Base-by-base conservation (phyloP, 2,113 vertebrate species). In the Tonatia bakeri region DNA sequence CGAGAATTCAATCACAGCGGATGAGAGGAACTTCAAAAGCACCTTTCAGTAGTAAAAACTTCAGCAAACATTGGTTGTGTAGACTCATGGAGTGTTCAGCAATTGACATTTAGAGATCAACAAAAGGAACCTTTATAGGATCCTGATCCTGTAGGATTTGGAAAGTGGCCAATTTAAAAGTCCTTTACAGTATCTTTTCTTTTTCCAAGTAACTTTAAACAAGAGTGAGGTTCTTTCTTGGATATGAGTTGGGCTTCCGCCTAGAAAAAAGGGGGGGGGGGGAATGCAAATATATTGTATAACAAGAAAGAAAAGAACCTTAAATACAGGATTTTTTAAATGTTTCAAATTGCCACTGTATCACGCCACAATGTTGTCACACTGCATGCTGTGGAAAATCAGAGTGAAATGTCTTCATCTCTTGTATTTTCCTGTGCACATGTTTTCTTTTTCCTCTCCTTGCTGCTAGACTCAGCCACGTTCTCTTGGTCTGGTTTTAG, bases 401-500 rank as follows among this genome's bases (percentile, higher is more conserved):
- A 11, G 75, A 77, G 73, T 7, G 16, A 22, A 4, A 15, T 54
- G 61, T 77, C 54, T 73, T 61, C 70, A 80, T 8, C 24, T 82
- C 38, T 61, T 59, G 4, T 90, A 4, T 69, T 92, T 61, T 67
- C 28, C 13, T 59, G 5, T 28, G 3, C 47, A 24, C 64, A 17
- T 4, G 0, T 50, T 89, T 95, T 88, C 17, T 56, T 89, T 36
- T 92, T 69, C 16, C 31, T 79, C 64, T 69, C 40, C 45, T 67
- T 77, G 16, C 61, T 70, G 24, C 61, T 77, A 65, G 59, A 36
- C 45, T 87, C 16, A 70, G 2, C 83, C 59, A 15, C 40, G 47
- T 8, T 96, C 45, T 69, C 77, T 76, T n/a, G 3, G 85, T 97
- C 38, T 97, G 2, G 91, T 98, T 98, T 97, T 95, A 99, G 99